Evolutionary conservation across 2,797 vertebrate genomes (phyloP), one percentile per base, ranked within the genome.

Genomic region (Acanthiza pusilla): DNA sequence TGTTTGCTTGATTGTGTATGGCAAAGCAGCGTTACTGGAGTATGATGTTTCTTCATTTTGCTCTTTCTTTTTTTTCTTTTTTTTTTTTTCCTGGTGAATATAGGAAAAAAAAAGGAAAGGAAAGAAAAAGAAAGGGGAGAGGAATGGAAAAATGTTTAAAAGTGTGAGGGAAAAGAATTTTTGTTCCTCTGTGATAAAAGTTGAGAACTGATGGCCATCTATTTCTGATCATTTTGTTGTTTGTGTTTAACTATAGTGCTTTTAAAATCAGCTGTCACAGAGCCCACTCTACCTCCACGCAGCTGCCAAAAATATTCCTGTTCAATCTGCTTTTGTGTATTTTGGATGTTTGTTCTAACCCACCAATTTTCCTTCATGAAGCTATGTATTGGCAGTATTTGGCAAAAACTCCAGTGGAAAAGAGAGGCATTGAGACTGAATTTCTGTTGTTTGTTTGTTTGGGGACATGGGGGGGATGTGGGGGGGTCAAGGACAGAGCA

Each of bases 241-340:
- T 85, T 66, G n/a, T 51, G 32, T 43, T 88, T 77, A 80, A 60
- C 55, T 66, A 45, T 16, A 88, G n/a, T n/a, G 48, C 18, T 70
- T 78, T 88, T 72, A 12, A 81, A 73, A 79, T 67, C 40, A 81
- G 36, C 66, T 93, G 58, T 79, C 67, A 79, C 0, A 0, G 14
- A 88, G 25, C 73, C 62, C 18, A 51, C 40, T 66, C 42, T 57
- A 60, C 55, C 48, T 94, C 60, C 74, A 67, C 2, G 0, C n/a
- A 93, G 70, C 51, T 88, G 66, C 70, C 85, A 88, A 78, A 92
- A 89, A 89, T 83, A 89, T 58, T 38, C 42, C 11, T 42, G 19
- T 48, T 89, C 2, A 9, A 66, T 75, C 58, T 85, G 70, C 34
- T 92, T 91, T 68, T 83, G 29, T 19, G 3, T 78, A n/a, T 72